phyloP scores from a whole-genome alignment of 2,113 vertebrate species.

The Canis aureus region DNA sequence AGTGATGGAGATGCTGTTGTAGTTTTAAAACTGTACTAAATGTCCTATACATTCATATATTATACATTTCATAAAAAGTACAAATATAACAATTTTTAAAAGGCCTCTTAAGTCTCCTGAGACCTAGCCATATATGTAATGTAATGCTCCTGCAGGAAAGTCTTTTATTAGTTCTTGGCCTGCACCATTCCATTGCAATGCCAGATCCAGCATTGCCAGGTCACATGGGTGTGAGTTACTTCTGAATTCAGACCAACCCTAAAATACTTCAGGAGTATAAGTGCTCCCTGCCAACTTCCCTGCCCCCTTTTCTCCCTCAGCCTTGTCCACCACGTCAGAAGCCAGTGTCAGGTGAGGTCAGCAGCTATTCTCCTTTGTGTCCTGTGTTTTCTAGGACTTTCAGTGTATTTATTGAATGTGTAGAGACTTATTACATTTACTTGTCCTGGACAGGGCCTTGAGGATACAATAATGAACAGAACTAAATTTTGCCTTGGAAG shows the following conservation, averaged over 20 bases:
- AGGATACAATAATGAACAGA: not conserved
- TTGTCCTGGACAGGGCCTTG: not conserved
- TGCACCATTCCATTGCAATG: not conserved
- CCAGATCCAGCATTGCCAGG: too few relatives aligned
- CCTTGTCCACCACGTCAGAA: too few relatives aligned
- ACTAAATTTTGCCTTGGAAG: not conserved
- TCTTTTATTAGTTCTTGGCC: not conserved
- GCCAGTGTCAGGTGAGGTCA: not conserved
- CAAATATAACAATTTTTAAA: not conserved
- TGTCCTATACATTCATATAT: not conserved
- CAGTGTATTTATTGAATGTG: not conserved
- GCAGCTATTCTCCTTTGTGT: not conserved
- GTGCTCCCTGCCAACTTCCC: not conserved
- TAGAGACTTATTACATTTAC: not conserved
- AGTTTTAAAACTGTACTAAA: not conserved
- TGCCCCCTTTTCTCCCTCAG: too few relatives aligned
- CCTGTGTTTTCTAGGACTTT: not conserved
- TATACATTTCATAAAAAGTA: not conserved
- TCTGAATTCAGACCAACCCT: accelerated
- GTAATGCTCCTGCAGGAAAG: not conserved
- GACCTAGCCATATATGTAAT: not conserved
- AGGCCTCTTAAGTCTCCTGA: not conserved
- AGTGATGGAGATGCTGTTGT: not conserved
- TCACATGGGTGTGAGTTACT: too few relatives aligned
- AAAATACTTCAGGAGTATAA: not conserved